Evolutionary conservation across 2,888 invertebrate genomes (phyloP).

Genomic region (Macropis europaea): DNA sequence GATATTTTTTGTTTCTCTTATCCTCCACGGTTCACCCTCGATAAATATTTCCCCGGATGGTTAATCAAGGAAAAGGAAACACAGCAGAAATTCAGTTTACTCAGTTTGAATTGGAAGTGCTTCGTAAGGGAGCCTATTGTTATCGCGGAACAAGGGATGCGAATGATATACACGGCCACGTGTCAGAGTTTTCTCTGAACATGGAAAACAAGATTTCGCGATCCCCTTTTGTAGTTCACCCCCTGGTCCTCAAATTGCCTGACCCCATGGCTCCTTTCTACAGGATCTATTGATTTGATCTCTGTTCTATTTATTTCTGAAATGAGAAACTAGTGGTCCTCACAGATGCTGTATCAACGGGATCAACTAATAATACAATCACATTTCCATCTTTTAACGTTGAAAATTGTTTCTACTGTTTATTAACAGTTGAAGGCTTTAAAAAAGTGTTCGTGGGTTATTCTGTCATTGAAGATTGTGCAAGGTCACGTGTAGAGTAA

Average conservation of each 20-base stretch:
- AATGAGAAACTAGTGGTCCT: slow-evolving; percentile 15
- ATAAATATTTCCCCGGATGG: slow-evolving; percentile 4
- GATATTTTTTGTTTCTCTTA: not conserved
- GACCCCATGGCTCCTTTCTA: not conserved
- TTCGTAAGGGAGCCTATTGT: slow-evolving; percentile 20
- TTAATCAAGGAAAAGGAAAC: slow-evolving; percentile 11
- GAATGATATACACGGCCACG: slow-evolving; percentile 48
- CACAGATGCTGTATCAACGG: slow-evolving; percentile 29
- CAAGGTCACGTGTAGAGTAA: too few relatives aligned
- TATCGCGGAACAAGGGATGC: slow-evolving; percentile 29
- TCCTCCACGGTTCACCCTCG: slow-evolving; percentile 5
- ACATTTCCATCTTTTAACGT: too few relatives aligned
- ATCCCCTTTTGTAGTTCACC: slow-evolving; percentile 32
- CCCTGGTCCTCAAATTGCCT: slow-evolving; percentile 24
- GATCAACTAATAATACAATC: too few relatives aligned
- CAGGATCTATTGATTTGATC: slow-evolving; percentile 35
- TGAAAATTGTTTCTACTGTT: too few relatives aligned
- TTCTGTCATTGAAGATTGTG: too few relatives aligned
- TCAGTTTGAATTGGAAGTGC: slow-evolving; percentile 17
- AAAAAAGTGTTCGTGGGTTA: too few relatives aligned
- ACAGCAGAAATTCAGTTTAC: slow-evolving; percentile 33
- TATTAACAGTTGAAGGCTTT: too few relatives aligned
- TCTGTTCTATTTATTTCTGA: slow-evolving; percentile 34
- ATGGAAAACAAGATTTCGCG: slow-evolving; percentile 53
- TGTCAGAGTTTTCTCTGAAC: slow-evolving; percentile 52